Evolutionary conservation across 2,888 invertebrate genomes (phyloP).

Genomic region (Trichopoda pennipes): DNA sequence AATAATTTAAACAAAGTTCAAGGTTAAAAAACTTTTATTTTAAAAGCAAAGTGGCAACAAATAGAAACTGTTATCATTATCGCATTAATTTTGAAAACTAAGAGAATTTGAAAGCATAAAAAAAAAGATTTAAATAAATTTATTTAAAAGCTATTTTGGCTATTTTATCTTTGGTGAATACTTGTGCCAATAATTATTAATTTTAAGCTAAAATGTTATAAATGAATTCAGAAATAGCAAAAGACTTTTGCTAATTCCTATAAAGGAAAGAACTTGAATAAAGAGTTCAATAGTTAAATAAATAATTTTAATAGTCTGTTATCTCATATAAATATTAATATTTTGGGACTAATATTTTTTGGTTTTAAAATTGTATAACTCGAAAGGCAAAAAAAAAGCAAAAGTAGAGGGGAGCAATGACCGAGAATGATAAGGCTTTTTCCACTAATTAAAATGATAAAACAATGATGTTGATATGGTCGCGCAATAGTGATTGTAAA

Average conservation of each 20-base stretch:
- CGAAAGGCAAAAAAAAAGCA: conserved; percentile 39
- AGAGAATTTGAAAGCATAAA: not conserved
- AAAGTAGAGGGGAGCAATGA: conserved; percentile 64
- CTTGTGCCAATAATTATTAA: not conserved
- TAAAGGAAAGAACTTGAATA: not conserved
- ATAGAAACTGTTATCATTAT: conserved; percentile 21
- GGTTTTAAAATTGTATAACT: conserved; percentile 15
- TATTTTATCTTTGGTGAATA: conserved; percentile 1
- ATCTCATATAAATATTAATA: too few relatives aligned
- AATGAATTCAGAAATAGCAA: too few relatives aligned
- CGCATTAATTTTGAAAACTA: too few relatives aligned
- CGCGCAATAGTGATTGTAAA: conserved; percentile 5
- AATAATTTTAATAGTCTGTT: not conserved
- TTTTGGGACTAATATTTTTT: not conserved
- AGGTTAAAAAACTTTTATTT: conserved; percentile 47
- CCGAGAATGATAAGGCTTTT: conserved; percentile 25
- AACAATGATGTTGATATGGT: conserved; percentile 9
- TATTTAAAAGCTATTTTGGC: not conserved
- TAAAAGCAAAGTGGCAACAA: conserved; percentile 7
- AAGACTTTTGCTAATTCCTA: too few relatives aligned
- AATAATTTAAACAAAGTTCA: conserved; percentile 29
- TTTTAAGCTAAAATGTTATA: too few relatives aligned
- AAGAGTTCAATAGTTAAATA: not conserved
- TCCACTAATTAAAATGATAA: conserved; percentile 47
- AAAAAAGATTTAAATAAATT: not conserved